Evolutionary conservation across 30 jellyfish, hydroid and myxozoan genomes (phyloP).

Genomic region (Hydractinia symbiolongicarpus): DNA sequence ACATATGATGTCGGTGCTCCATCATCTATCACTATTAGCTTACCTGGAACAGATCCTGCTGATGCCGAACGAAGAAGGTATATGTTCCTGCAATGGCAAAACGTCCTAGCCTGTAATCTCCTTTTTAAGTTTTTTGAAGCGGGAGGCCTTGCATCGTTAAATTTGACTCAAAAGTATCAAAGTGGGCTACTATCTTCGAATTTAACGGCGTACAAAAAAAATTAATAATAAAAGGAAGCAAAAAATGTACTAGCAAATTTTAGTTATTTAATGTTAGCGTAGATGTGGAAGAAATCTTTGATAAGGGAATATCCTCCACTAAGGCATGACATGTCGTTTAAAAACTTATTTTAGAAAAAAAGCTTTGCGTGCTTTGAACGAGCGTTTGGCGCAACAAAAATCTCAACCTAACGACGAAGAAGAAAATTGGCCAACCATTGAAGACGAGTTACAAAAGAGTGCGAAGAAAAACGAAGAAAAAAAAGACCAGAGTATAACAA

Average conservation of each 20-base stretch:
- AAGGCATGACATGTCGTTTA: too few relatives aligned
- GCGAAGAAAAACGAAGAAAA: not conserved
- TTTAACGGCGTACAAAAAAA: too few relatives aligned
- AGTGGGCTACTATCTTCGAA: not conserved
- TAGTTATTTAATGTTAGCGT: too few relatives aligned
- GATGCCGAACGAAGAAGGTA: slow-evolving; percentile 99
- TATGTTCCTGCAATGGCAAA: not conserved
- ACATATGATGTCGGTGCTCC: slow-evolving; percentile 99
- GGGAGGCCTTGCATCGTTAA: too few relatives aligned
- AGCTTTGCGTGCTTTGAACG: slow-evolving; percentile 96
- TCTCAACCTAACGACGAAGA: slow-evolving; percentile 39
- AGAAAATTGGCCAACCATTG: slow-evolving; percentile 93
- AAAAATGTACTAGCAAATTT: too few relatives aligned
- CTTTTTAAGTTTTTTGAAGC: too few relatives aligned
- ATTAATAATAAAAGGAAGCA: too few relatives aligned
- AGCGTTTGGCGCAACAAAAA: slow-evolving; percentile 55
- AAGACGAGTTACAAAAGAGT: slow-evolving; percentile 51
- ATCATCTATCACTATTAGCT: slow-evolving; percentile 88
- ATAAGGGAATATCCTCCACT: too few relatives aligned
- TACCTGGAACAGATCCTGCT: slow-evolving; percentile 94
- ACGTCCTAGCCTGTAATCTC: too few relatives aligned
- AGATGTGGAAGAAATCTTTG: too few relatives aligned
- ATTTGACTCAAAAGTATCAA: not conserved
- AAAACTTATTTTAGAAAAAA: slow-evolving; percentile 81
- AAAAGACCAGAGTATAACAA: not conserved